Conservation (phyloP, 2,113 vertebrate genomes). For the Ancistrus triradiatus region DNA sequence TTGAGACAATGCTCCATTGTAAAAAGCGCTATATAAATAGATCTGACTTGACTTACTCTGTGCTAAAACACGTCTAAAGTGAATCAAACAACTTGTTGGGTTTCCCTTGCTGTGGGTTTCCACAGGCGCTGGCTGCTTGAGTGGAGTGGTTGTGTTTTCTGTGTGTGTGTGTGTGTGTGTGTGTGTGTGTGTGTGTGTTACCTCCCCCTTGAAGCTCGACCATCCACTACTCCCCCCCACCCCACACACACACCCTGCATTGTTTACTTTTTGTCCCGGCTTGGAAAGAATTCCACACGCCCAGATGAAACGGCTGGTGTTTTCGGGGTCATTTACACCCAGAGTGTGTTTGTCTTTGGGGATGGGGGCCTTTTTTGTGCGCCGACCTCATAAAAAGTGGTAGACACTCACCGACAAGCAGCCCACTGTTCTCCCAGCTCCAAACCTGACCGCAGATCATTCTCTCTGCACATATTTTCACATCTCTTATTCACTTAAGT, state of each 20-base stretch:
- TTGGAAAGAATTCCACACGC: conserved; percentile 41
- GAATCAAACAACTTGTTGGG: conserved; percentile 18
- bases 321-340: conserved; percentile 53
- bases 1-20: no score
- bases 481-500: conserved; percentile 1
- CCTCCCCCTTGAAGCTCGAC: not conserved
- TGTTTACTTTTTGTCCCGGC: conserved; percentile 52
- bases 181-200: not conserved
- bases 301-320: conserved; percentile 43
- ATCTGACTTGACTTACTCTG: no score
- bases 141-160: conserved; percentile 11
- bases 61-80: conserved; percentile 14
- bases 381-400: conserved; percentile 58
- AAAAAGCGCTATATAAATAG: no score
- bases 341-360: conserved; percentile 57
- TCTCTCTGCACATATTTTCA: not conserved
- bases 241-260: conserved; percentile 18
- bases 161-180: conserved; percentile 2
- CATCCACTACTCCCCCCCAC: not conserved
- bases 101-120: not conserved
- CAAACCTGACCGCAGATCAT: conserved; percentile 10
- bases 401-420: conserved; percentile 42
- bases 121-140: not conserved
- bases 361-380: conserved; percentile 28
- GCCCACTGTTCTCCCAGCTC: conserved; percentile 43